phyloP scores from a whole-genome alignment of 2,797 vertebrate genomes.

The Leuciscus waleckii region DNA sequence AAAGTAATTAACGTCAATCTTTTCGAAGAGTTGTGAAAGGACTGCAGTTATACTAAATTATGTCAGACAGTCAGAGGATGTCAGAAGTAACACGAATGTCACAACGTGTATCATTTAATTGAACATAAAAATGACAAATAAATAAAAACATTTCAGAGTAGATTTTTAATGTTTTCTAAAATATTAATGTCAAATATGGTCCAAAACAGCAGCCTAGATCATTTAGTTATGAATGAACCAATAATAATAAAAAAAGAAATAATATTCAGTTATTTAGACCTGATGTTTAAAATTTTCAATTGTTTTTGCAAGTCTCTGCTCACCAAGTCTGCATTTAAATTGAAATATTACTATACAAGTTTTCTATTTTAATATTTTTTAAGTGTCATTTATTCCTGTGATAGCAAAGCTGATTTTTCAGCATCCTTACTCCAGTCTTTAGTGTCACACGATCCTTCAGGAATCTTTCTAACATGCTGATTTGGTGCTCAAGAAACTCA shows the following conservation, averaged over 20 bases:
- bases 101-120: conserved; percentile 8
- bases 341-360: no score
- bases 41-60: neutral
- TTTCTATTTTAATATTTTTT: no score
- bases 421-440: neutral
- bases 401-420: no score
- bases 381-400: no score
- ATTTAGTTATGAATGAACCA: neutral
- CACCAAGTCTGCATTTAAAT: no score
- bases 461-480: neutral
- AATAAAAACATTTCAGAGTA: neutral
- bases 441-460: neutral
- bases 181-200: neutral
- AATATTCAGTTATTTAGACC: neutral
- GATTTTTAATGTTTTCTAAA: neutral
- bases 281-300: neutral
- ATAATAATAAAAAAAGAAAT: neutral
- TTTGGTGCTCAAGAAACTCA: neutral
- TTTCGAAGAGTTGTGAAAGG: neutral
- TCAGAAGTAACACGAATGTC: neutral
- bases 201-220: neutral
- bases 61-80: neutral
- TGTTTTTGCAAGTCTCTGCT: no score
- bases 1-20: neutral
- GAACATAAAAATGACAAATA: neutral